Base-by-base conservation (phyloP, 2,113 vertebrate species). In the Sporophila hypoxantha region DNA sequence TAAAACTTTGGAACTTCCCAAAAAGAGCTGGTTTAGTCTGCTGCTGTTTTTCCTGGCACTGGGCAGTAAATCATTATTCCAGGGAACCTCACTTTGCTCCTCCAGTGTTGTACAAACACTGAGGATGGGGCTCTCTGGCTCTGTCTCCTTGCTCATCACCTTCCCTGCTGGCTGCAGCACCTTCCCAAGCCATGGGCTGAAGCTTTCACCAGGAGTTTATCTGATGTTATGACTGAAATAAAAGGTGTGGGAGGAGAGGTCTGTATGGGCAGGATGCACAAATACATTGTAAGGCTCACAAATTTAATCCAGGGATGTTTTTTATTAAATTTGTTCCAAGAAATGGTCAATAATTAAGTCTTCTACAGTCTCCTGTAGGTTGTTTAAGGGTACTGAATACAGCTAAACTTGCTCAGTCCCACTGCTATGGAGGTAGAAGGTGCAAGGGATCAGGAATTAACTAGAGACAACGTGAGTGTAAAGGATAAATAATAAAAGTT, bases 41-140 rank as follows among this genome's bases (percentile, higher is more conserved):
- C 9, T 91, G 88, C 76, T 37, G 12, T 12, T 37, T 37, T 37
- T 37, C 37, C 10, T 37, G 37, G 92, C 94, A 47, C 56, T 60
- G 39, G 84, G 71, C 6, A 83, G 73, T 82, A 94, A 93, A 96
- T 91, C 89, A 94, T 91, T 92, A 91, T 90, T 89, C 93, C 89
- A 91, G 86, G 70, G 83, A 93, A 87, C 79, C 80, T 91, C 86
- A 46, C 82, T 94, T 82, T 80, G 84, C 91, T 91, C 62, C 87
- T 92, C 85, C 93, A 96, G 94, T 80, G 90, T 87, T 91, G 92
- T 62, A 84, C 95, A 95, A 94, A 96, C 90, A 94, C 67, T 22
- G 17, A 87, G 79, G 86, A 94, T 8, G 80, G 87, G 91, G 89
- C 79, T 94, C 57, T 56, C 96, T 71, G 94, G 93, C 64, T 85